phyloP scores from a whole-genome alignment of 2,113 vertebrate genomes.

The Dascyllus trimaculatus region DNA sequence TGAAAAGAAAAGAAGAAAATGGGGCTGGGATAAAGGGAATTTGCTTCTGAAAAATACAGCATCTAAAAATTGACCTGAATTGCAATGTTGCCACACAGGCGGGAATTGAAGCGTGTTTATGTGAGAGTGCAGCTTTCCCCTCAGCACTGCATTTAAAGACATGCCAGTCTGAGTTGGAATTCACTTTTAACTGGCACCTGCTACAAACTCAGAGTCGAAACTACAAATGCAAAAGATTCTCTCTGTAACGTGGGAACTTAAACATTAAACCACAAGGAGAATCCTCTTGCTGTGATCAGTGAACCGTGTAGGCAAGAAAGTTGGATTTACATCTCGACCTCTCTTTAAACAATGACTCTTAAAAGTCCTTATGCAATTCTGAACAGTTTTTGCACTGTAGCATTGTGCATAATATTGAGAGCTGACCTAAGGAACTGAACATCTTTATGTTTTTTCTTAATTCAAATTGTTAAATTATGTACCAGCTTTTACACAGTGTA shows the following conservation, averaged over 20 bases:
- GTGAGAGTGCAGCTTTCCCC: slow-evolving; percentile 17
- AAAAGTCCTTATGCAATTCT: slow-evolving; percentile 16
- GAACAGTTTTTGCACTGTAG: slow-evolving; percentile 15
- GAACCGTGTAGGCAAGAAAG: slow-evolving; percentile 32
- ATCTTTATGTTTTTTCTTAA: background rate
- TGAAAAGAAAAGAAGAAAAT: slow-evolving; percentile 26
- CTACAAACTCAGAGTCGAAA: slow-evolving; percentile 45
- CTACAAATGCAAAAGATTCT: slow-evolving; percentile 30
- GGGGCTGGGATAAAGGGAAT: slow-evolving; percentile 8
- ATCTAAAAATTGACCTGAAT: slow-evolving; percentile 49
- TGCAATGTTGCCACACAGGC: slow-evolving; percentile 15
- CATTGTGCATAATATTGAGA: background rate
- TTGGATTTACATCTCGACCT: slow-evolving; percentile 23
- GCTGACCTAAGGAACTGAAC: background rate
- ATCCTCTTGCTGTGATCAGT: slow-evolving; percentile 52
- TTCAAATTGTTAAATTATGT: too few relatives aligned
- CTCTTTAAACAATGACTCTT: slow-evolving; percentile 46
- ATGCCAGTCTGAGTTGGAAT: slow-evolving; percentile 50
- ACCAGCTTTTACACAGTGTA: too few relatives aligned
- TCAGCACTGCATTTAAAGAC: slow-evolving; percentile 39
- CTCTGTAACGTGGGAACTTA: slow-evolving; percentile 36
- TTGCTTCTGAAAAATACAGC: slow-evolving; percentile 5
- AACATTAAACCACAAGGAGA: slow-evolving; percentile 55
- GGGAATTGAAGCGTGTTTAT: slow-evolving; percentile 16
- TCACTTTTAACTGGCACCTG: slow-evolving; percentile 60